These are phyloP conservation scores for Doryteuthis pealeii DNA, from an alignment of 1,140 invertebrate species.

Conservation along the genomic window DNA sequence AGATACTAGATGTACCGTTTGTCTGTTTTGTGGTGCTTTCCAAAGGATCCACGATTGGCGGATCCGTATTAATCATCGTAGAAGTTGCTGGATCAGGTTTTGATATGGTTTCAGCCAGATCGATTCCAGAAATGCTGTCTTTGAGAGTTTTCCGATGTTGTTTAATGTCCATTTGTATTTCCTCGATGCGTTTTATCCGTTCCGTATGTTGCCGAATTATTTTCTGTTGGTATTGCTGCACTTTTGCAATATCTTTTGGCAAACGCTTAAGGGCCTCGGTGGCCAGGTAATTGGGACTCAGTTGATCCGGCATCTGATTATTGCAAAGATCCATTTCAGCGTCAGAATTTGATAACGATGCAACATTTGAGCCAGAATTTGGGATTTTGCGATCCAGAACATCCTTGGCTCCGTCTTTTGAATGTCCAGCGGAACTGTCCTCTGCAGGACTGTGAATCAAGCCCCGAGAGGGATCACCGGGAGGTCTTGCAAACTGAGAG, in stretches of 20 bases:
- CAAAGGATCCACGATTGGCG: no score
- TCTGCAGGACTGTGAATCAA: not conserved
- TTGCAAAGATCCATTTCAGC: not conserved
- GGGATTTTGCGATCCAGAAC: not conserved
- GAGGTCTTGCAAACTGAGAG: not conserved
- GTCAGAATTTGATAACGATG: not conserved
- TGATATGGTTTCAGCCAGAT: no score
- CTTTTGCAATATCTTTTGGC: not conserved
- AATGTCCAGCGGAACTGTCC: not conserved
- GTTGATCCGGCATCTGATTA: not conserved
- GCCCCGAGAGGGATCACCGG: not conserved
- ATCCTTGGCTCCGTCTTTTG: not conserved
- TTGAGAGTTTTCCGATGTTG: no score
- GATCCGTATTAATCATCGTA: no score
- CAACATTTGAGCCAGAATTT: not conserved
- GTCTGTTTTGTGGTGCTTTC: no score
- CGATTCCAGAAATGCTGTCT: no score
- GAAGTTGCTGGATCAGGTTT: no score
- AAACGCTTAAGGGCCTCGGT: not conserved
- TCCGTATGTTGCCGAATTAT: no score
- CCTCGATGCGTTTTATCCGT: no score
- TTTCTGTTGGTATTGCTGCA: not conserved
- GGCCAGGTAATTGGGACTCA: not conserved
- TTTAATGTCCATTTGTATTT: no score
- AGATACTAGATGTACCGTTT: no score